phyloP scores from a whole-genome alignment of 2,888 invertebrate species.

The Aethes cnicana region DNA sequence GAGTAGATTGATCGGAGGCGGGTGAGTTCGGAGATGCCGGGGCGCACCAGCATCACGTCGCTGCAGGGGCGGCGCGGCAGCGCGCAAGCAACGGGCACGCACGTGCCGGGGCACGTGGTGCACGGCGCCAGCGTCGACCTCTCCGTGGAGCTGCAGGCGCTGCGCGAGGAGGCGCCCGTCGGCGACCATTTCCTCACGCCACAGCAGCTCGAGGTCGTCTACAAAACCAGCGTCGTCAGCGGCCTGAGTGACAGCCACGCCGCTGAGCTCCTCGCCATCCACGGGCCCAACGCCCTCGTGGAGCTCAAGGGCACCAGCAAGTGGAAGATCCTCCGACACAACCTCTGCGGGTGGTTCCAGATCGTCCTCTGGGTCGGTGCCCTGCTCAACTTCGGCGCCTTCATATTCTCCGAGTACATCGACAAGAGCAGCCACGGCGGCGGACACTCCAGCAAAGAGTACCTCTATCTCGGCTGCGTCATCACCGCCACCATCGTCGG shows the following conservation, averaged over 20 bases:
- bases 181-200: constrained; percentile 73
- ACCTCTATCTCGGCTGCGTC: constrained; percentile 68
- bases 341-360: constrained; percentile 88
- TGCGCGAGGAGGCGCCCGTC: constrained; percentile 65
- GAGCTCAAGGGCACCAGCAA: constrained; percentile 83
- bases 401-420: constrained; percentile 52
- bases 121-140: neutral
- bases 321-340: constrained; percentile 84
- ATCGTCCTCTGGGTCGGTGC: constrained; percentile 87
- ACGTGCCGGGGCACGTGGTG: constrained; percentile 39
- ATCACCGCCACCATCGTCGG: constrained; percentile 65
- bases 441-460: constrained; percentile 58
- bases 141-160: constrained; percentile 50
- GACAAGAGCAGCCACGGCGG: constrained; percentile 32
- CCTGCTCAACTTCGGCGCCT: constrained; percentile 83
- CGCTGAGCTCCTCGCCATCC: constrained; percentile 68
- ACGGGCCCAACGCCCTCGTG: constrained; percentile 85
- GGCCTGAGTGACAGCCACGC: constrained; percentile 82
- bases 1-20: no score
- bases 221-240: constrained; percentile 65
- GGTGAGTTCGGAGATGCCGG: no score
- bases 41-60: no score
- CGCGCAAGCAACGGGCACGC: constrained; percentile 41
- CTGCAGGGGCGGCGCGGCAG: constrained; percentile 34
- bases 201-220: constrained; percentile 65